Evolutionary conservation across 2,888 invertebrate genomes (phyloP).

Genomic region (Aplocera efformata): DNA sequence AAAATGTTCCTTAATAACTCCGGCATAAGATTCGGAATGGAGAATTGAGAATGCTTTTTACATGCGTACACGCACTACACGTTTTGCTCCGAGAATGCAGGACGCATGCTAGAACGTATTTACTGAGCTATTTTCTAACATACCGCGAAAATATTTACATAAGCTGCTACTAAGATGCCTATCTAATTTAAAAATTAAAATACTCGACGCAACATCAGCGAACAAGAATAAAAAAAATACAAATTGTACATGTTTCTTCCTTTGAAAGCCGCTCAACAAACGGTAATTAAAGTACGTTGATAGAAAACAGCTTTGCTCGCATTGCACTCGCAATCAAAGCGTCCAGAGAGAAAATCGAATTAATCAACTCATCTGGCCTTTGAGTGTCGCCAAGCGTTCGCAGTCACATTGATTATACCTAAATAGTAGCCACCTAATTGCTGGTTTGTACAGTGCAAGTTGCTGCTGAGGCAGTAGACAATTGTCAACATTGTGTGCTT

Average conservation of each 20-base stretch:
- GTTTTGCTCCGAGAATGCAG: slow-evolving; percentile 23
- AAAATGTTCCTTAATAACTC: slow-evolving; percentile 11
- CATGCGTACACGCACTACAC: slow-evolving; percentile 13
- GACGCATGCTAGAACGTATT: slow-evolving; percentile 17
- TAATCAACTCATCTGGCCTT: slow-evolving; percentile 65
- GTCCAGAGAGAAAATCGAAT: slow-evolving; percentile 65
- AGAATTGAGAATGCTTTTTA: not conserved
- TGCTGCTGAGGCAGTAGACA: no score
- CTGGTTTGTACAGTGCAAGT: not conserved
- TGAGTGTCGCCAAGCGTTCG: slow-evolving; percentile 55
- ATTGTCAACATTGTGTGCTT: no score
- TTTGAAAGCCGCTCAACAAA: slow-evolving; percentile 14
- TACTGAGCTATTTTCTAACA: slow-evolving; percentile 7
- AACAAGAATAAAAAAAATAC: not conserved
- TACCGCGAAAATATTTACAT: no score
- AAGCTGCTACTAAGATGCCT: no score
- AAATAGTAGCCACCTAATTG: slow-evolving; percentile 23
- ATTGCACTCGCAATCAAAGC: slow-evolving; percentile 62
- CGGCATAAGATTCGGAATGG: not conserved
- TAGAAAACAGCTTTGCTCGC: slow-evolving; percentile 50
- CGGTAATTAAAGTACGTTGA: slow-evolving; percentile 36
- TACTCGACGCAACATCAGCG: no score
- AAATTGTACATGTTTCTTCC: slow-evolving; percentile 2
- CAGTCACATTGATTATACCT: slow-evolving; percentile 51
- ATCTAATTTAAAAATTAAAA: no score